phyloP scores from a whole-genome alignment of 2,888 invertebrate genomes.

The Ormia ochracea region DNA sequence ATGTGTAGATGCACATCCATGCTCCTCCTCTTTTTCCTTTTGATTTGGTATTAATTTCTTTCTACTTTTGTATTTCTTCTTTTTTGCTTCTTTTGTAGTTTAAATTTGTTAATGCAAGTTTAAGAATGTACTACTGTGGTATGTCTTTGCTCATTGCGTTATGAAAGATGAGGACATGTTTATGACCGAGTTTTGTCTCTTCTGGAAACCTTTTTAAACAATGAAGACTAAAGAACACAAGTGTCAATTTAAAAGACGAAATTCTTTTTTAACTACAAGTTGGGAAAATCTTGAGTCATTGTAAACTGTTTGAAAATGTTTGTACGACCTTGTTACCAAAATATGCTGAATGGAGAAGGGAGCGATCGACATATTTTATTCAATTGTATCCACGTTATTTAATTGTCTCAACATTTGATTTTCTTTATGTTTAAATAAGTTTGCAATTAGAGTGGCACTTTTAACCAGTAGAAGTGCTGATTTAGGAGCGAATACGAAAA shows the following conservation, averaged over 20 bases:
- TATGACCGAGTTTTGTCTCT: conserved; percentile 14
- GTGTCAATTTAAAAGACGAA: neutral
- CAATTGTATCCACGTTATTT: no score
- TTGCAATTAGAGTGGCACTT: no score
- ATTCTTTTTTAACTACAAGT: conserved; percentile 1
- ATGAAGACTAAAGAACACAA: conserved; percentile 6
- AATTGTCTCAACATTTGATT: no score
- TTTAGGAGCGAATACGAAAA: no score
- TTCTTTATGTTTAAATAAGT: no score
- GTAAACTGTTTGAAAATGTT: neutral
- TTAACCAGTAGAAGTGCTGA: no score
- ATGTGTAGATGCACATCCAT: neutral
- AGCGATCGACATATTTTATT: conserved; percentile 6
- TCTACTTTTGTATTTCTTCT: neutral
- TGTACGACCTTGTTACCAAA: conserved; percentile 32
- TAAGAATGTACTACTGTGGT: neutral
- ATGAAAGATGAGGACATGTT: conserved; percentile 47
- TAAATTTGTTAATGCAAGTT: neutral
- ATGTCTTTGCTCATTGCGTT: neutral
- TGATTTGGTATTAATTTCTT: neutral
- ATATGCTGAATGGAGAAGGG: conserved; percentile 38
- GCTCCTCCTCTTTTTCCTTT: neutral
- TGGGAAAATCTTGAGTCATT: neutral
- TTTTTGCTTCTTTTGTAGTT: conserved; percentile 13
- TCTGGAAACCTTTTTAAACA: conserved; percentile 10